Base-by-base conservation (phyloP, 2,113 vertebrate genomes). In the Dipodomys ordii region DNA sequence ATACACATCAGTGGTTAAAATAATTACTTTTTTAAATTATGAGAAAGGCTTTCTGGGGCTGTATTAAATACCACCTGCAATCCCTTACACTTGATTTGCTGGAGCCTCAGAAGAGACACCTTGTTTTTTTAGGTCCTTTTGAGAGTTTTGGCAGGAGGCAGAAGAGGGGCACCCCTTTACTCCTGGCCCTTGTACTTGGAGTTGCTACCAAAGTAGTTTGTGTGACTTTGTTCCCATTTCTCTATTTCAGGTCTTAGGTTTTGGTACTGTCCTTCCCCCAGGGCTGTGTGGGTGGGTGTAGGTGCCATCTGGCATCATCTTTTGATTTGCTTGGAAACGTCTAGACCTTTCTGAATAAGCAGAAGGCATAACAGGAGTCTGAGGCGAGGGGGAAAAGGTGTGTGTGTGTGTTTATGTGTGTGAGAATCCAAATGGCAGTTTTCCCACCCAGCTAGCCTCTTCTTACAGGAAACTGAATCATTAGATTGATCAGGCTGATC, bases 1-100 rank as follows among this genome's bases (percentile, higher is more conserved):
- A n/a, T 95, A 97, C 95, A 96, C 92, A 93, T 94, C 88, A 92
- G 95, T 96, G 92, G 87, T 92, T 94, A 97, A 95, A 98, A 96
- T 95, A 91, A 81, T 96, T 92, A 92, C 93, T 96, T 96, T 95
- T 90, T 23, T 22, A 89, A 94, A 91, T 95, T 82, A 91, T 90
- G 82, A 82, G 90, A 92, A 92, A 87, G 81, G 27, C 57, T 83
- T 96, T 94, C 67, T 76, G 77, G 92, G 69, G 62, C 87, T 65
- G 65, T 0, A 83, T 97, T 92, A 90, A 81, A 90, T 84, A 72
- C 71, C 94, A 95, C 79, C 46, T 92, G 30, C 6, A n/a, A 72
- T 95, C 95, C 92, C 83, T 96, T 82, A 62, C 82, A 72, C 12
- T 90, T 3, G 0, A n/a, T 97, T 95, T 96, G 87, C 67, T 46